phyloP scores from a whole-genome alignment of 1,140 invertebrate species.

The Scaptomyza pallida region DNA sequence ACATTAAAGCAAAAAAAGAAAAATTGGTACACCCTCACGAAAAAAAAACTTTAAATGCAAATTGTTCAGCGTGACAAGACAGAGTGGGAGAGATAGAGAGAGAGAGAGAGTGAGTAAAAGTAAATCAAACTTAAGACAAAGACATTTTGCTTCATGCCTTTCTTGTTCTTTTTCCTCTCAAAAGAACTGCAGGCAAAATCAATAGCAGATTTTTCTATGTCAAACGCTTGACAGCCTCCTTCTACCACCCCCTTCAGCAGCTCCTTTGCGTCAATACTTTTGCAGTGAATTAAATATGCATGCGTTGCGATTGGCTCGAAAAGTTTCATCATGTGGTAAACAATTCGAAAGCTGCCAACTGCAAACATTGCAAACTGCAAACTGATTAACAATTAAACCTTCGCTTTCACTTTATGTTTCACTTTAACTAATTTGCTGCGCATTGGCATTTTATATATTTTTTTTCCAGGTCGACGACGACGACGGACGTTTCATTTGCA shows the following conservation, averaged over 20 bases:
- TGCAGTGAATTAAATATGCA: constrained; percentile 71
- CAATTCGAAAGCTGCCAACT: neutral
- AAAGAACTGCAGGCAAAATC: constrained; percentile 51
- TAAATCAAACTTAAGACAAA: constrained; percentile 9
- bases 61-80: constrained; percentile 53
- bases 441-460: constrained; percentile 23
- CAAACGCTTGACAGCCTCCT: constrained; percentile 41
- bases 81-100: neutral
- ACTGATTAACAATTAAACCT: neutral
- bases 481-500: constrained; percentile 57
- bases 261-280: constrained; percentile 27
- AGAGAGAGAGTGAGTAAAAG: neutral
- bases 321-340: constrained; percentile 21
- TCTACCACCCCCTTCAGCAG: neutral
- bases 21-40: constrained; percentile 14
- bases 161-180: neutral
- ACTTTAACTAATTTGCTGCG: constrained; percentile 45
- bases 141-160: neutral
- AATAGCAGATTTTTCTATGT: constrained; percentile 78
- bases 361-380: neutral
- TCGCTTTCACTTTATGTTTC: neutral
- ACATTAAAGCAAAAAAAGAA: constrained; percentile 65
- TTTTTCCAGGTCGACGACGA: constrained; percentile 36
- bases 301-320: constrained; percentile 57
- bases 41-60: constrained; percentile 74